These are phyloP conservation scores for Coleophora flavipennella DNA, from an alignment of 2,888 invertebrate species.

Conservation along the genomic window DNA sequence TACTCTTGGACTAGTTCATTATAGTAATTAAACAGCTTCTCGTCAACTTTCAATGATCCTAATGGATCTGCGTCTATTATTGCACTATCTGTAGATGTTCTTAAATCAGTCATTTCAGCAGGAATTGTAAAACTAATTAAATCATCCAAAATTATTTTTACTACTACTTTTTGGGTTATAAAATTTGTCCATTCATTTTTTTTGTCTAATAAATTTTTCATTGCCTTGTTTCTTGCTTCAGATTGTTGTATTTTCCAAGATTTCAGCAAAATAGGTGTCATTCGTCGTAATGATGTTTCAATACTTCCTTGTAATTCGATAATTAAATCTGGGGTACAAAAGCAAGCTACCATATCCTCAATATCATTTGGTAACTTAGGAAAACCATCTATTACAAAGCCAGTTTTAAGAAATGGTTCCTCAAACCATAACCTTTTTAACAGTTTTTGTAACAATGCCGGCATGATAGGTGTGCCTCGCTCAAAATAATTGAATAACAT, in stretches of 20 bases:
- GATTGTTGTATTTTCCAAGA: conserved; percentile 50
- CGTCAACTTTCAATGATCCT: conserved; percentile 40
- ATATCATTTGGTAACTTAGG: conserved; percentile 71
- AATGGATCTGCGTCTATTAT: conserved; percentile 58
- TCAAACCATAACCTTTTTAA: conserved; percentile 67
- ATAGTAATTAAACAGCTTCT: conserved; percentile 39
- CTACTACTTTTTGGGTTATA: conserved; percentile 38
- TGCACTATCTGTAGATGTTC: conserved; percentile 39
- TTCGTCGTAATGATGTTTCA: conserved; percentile 38
- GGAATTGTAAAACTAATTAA: conserved; percentile 23
- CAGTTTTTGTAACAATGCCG: conserved; percentile 50
- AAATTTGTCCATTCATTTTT: conserved; percentile 36
- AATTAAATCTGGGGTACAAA: conserved; percentile 73
- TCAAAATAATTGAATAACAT: conserved; percentile 63
- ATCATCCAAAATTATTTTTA: conserved; percentile 41
- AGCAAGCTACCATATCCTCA: conserved; percentile 59
- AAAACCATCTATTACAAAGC: conserved; percentile 76
- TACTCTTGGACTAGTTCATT: conserved; percentile 48
- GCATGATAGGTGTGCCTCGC: conserved; percentile 54
- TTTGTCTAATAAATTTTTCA: conserved; percentile 26
- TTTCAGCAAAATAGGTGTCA: conserved; percentile 37
- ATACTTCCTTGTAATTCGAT: conserved; percentile 56
- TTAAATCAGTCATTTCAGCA: too few species aligned
- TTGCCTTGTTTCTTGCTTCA: conserved; percentile 39
- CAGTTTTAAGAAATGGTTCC: conserved; percentile 55